A percentile compares a stretch with the other conserved stretches of the same genome.
Evolutionary conservation across 2,797 vertebrate species (phyloP).

Genomic region (Lepus oiostolus): DNA sequence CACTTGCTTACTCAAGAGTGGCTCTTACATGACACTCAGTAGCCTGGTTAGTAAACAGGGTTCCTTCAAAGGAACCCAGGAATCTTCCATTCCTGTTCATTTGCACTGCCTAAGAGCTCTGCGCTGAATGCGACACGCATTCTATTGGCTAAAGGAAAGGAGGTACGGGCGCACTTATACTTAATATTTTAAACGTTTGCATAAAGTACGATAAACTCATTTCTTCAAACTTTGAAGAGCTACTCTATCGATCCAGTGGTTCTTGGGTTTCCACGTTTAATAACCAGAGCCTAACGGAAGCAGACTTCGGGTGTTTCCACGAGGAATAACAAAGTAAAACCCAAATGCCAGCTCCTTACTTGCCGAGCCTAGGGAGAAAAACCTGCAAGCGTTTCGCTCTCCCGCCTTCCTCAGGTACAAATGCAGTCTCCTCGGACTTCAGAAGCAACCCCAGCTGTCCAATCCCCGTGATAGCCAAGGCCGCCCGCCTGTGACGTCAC

Average conservation of each 20-base stretch:
- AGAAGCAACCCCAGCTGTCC: fast-evolving
- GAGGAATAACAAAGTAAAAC: background rate
- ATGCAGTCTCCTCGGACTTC: fast-evolving
- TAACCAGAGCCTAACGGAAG: background rate
- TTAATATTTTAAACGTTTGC: constrained; percentile 39
- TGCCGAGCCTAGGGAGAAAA: background rate
- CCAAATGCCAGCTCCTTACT: background rate
- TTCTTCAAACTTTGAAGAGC: background rate
- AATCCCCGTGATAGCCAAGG: fast-evolving
- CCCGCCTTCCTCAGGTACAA: fast-evolving
- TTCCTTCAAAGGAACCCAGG: background rate
- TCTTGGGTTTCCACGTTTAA: background rate
- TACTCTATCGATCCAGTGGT: background rate
- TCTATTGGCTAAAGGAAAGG: background rate
- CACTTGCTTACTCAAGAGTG: background rate
- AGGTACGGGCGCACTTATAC: background rate
- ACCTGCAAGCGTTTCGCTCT: fast-evolving
- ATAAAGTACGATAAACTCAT: background rate
- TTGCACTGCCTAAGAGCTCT: background rate
- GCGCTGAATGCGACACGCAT: background rate
- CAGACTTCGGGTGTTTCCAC: background rate
- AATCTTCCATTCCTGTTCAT: background rate
- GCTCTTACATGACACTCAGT: background rate
- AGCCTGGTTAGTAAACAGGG: background rate
- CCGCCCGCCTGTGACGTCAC: background rate